Percentiles rank a stretch among this genome's conserved stretches.
phyloP scores from a whole-genome alignment of 2,888 invertebrate genomes.

The Dicycla oo region DNA sequence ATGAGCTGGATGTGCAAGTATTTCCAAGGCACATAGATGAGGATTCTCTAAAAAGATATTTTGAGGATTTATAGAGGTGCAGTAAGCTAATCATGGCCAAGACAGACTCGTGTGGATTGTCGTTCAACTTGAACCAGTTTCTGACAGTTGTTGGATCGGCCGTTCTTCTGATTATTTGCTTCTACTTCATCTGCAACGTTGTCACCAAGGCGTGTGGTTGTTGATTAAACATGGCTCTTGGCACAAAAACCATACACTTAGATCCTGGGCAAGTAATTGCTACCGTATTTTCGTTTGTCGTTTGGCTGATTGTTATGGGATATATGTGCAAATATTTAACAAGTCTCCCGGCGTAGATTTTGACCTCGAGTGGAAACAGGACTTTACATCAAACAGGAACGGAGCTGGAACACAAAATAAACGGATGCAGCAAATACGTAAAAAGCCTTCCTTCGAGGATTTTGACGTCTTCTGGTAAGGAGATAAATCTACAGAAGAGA shows the following conservation, averaged over 20 bases:
- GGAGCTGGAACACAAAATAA: background rate
- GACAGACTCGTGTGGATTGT: slow-evolving; percentile 39
- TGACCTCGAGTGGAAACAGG: background rate
- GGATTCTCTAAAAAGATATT: background rate
- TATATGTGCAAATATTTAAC: slow-evolving; percentile 73
- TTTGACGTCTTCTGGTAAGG: background rate
- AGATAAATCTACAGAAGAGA: background rate
- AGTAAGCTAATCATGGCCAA: slow-evolving; percentile 15
- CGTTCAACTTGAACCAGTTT: slow-evolving; percentile 62
- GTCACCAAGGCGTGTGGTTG: slow-evolving; percentile 35
- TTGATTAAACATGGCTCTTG: slow-evolving; percentile 1
- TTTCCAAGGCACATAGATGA: slow-evolving; percentile 68
- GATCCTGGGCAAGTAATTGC: slow-evolving; percentile 61
- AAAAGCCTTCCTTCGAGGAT: background rate
- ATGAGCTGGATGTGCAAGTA: slow-evolving; percentile 85
- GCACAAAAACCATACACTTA: background rate
- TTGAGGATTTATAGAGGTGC: background rate
- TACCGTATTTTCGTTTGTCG: slow-evolving; percentile 70
- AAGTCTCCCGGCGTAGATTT: slow-evolving; percentile 63
- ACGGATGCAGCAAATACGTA: background rate
- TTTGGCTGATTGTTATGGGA: slow-evolving; percentile 74
- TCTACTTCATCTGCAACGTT: slow-evolving; percentile 61
- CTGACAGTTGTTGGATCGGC: slow-evolving; percentile 68
- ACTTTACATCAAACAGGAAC: background rate
- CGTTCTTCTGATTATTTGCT: slow-evolving; percentile 64